Conservation (phyloP, 2,797 vertebrate species). For the Sphenodon punctatus region DNA sequence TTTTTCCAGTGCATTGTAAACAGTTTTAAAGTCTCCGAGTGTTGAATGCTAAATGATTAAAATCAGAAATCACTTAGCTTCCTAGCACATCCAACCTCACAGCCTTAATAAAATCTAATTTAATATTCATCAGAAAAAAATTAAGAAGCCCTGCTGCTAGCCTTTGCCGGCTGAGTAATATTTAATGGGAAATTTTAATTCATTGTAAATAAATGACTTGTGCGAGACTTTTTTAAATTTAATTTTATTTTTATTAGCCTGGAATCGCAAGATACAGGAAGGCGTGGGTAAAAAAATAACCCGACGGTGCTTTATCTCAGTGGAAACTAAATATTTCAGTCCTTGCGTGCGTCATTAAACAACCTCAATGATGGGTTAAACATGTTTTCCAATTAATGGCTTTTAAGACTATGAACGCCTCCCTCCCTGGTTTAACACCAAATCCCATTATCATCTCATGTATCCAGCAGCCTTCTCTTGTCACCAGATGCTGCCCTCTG, state of each 20-base stretch:
- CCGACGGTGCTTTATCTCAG: background rate
- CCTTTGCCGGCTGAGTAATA: background rate
- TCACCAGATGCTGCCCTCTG: rapidly evolving
- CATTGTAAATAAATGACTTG: slow-evolving; percentile 19
- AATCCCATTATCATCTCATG: background rate
- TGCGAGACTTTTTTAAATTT: slow-evolving; percentile 24
- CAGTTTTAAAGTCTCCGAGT: background rate
- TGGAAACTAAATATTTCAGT: background rate
- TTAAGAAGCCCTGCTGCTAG: background rate
- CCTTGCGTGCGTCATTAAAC: background rate
- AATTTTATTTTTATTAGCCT: too few species aligned
- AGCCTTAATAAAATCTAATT: background rate
- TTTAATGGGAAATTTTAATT: slow-evolving; percentile 39
- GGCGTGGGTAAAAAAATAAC: background rate
- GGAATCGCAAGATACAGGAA: background rate
- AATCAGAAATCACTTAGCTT: background rate
- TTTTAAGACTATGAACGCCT: background rate
- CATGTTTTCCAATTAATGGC: background rate
- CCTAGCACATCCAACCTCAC: background rate
- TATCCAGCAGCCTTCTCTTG: background rate
- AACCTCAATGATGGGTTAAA: background rate
- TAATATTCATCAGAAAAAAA: background rate
- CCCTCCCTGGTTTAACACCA: rapidly evolving
- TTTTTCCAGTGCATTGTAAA: background rate
- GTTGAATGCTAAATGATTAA: background rate